Evolutionary conservation across 2,797 vertebrate genomes (phyloP).

Genomic region (Bufotes viridis): DNA sequence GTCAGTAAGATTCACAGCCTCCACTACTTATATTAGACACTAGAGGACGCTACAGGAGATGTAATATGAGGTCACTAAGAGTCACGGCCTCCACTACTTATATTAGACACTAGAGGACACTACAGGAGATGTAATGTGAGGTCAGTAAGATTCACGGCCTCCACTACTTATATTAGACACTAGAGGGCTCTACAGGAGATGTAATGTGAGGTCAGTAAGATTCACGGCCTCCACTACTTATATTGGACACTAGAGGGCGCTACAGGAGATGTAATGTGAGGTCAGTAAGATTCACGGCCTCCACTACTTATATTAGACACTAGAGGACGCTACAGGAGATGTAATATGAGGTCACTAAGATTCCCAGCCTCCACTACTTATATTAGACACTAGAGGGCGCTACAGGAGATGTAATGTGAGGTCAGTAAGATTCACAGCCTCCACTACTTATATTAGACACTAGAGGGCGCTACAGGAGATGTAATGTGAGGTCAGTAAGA

Average conservation of each 20-base stretch:
- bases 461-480: not conserved
- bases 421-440: not conserved
- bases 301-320: not conserved
- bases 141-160: not conserved
- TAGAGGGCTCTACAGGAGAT: no score
- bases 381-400: not conserved
- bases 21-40: not conserved
- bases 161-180: not conserved
- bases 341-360: no score
- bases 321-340: not conserved
- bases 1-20: not conserved
- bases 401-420: not conserved
- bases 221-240: no score
- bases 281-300: no score
- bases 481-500: not conserved
- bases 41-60: not conserved
- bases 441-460: not conserved
- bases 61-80: not conserved
- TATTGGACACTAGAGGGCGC: not conserved
- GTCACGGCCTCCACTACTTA: not conserved
- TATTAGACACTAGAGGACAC: not conserved
- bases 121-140: not conserved
- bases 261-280: not conserved
- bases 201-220: no score
- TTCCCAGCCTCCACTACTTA: no score